phyloP scores from a whole-genome alignment of 2,797 vertebrate species.

The Cynopterus sphinx region DNA sequence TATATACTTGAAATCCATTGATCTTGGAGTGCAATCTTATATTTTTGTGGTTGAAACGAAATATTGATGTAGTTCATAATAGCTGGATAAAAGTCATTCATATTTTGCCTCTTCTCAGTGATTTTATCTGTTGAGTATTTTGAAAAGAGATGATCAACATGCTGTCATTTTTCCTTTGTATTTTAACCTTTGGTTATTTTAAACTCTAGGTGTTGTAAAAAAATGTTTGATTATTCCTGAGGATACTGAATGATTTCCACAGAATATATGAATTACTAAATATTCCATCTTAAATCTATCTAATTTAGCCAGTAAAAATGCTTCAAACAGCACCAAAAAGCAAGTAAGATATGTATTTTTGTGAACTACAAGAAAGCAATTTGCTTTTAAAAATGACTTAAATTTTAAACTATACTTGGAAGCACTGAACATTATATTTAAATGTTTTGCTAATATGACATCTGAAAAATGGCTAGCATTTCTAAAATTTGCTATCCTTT shows the following conservation, averaged over 20 bases:
- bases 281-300: neutral
- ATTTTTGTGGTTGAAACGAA: neutral
- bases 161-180: neutral
- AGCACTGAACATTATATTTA: neutral
- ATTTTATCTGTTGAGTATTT: constrained; percentile 16
- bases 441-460: neutral
- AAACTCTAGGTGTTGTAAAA: neutral
- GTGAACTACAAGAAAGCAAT: neutral
- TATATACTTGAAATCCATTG: neutral
- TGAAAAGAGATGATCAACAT: neutral
- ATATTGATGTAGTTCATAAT: constrained; percentile 39
- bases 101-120: neutral
- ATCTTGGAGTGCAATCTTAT: neutral
- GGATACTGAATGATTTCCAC: neutral
- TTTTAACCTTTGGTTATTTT: neutral
- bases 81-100: constrained; percentile 33
- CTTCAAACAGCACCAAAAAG: neutral
- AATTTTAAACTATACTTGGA: neutral
- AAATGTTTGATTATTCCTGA: neutral
- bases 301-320: neutral
- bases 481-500: constrained; percentile 23
- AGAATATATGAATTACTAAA: neutral
- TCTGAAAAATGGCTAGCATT: neutral
- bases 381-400: constrained; percentile 29
- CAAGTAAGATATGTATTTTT: neutral